phyloP scores from a whole-genome alignment of 1,140 invertebrate species.

The Caenorhabditis brenneri region DNA sequence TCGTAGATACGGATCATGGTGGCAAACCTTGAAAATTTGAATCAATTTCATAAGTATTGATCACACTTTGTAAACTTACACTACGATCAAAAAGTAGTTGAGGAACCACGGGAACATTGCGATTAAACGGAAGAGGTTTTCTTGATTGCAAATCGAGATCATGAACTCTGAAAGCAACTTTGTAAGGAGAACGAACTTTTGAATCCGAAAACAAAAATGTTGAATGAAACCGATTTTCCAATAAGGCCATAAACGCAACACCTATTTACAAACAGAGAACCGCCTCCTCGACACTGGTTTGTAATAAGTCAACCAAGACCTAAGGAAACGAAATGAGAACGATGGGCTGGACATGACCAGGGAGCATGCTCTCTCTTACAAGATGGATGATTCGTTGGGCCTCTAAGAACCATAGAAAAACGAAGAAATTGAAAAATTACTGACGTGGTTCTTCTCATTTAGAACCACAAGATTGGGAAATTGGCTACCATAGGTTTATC shows the following conservation, averaged over 20 bases:
- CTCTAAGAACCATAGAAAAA: neutral
- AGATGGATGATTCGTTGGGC: neutral
- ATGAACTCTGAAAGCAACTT: too few relatives aligned
- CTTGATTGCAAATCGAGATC: neutral
- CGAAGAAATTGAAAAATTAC: conserved; percentile 13
- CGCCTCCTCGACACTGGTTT: too few relatives aligned
- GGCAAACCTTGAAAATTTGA: neutral
- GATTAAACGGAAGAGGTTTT: neutral
- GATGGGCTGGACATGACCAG: neutral
- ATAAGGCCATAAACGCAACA: too few relatives aligned
- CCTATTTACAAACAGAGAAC: too few relatives aligned
- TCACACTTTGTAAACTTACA: neutral
- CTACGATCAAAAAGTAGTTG: neutral
- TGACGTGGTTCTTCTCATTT: neutral
- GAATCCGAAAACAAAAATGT: too few relatives aligned
- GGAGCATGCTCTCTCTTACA: neutral
- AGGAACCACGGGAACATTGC: neutral
- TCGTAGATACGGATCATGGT: neutral
- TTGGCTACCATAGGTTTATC: neutral
- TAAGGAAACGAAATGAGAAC: neutral
- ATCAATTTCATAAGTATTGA: neutral
- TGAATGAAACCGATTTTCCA: too few relatives aligned
- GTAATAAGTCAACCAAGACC: neutral
- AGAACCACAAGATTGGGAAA: neutral
- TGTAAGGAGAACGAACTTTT: neutral